phyloP scores from a whole-genome alignment of 92 coral and sea anemone species.

The Palythoa grandis region DNA sequence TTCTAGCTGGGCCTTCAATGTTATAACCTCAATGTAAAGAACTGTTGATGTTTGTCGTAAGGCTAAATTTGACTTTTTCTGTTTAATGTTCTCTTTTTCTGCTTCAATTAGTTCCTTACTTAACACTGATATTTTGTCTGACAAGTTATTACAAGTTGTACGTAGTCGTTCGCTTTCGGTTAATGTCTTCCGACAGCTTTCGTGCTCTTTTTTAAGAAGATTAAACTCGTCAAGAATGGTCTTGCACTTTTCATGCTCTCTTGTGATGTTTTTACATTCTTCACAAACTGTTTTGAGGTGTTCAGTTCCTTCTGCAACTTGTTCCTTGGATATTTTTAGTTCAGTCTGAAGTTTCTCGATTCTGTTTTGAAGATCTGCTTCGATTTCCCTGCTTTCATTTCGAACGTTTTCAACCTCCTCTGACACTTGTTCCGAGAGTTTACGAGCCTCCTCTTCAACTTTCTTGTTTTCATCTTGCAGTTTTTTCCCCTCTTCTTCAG shows the following conservation, averaged over 20 bases:
- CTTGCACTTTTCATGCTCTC: constrained; percentile 16
- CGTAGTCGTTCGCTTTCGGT: background rate
- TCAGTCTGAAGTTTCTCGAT: constrained; percentile 23
- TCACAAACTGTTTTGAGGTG: background rate
- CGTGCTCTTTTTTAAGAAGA: constrained; percentile 4
- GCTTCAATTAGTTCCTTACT: background rate
- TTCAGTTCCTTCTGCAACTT: constrained; percentile 16
- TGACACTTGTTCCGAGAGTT: constrained; percentile 45
- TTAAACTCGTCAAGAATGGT: background rate
- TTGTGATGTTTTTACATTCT: constrained; percentile 13
- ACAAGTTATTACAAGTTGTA: background rate
- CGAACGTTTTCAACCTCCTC: constrained; percentile 42
- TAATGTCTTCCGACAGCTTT: background rate
- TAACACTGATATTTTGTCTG: background rate
- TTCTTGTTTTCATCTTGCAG: constrained; percentile 19
- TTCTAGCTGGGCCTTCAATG: constrained; percentile 1
- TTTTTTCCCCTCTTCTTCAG: background rate
- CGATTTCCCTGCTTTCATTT: constrained; percentile 32
- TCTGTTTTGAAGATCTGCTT: constrained; percentile 18
- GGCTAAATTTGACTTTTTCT: background rate
- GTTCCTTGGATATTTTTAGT: background rate
- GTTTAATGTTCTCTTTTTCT: background rate
- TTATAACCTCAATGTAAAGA: constrained; percentile 18
- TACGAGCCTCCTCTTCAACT: constrained; percentile 27
- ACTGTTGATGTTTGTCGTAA: constrained; percentile 7